Base-by-base conservation (phyloP, 92 coral and sea anemone species). In the Chrysogorgia sp. region DNA sequence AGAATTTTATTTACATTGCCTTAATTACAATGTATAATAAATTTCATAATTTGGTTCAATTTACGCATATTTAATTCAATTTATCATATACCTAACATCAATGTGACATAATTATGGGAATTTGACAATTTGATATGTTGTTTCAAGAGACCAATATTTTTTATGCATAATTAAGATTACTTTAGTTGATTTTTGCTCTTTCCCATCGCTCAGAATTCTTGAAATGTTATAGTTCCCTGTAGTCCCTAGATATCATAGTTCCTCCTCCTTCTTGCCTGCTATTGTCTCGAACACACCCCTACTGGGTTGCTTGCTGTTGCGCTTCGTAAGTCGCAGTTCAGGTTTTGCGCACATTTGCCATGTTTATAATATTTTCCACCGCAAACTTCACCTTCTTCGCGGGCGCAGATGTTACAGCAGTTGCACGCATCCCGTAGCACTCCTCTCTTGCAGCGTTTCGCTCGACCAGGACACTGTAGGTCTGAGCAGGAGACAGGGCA, bases 381-480 rank as follows among this genome's bases (percentile, higher is more conserved):
- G 35, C 89, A 86, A 13, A 68, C 21, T 66, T 86, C 87, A 7
- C 83, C 90, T 66, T 82, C 86, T 32, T 48, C 64, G 67, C 80
- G 84, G 22, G 84, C 87, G 55, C 90, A 82, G 37, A 75, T 64
- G 61, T 86, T 86, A 61, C 90, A 86, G 41, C 90, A 86, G 79
- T 82, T 76, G 50, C 90, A 86, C 37, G 63, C 75, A 29, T 72
- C 90, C 5, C 90, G 90, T 10, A 82, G 41, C 31, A 75, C 67
- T 8, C 90, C 87, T 52, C 90, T 53, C 13, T 76, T 66, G 78
- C 90, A 86, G 41, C 58, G 63, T 22, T 43, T 47, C n/a, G 75
- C 80, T n/a, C 80, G 48, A 0, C 79, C 79, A 4, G 79, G 79
- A 19, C 79, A 72, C 22, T 23, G 22, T 15, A 72, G 19, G 0